Evolutionary conservation across 37 sponge, comb jelly and placozoan species (phyloP).

Genomic region (Corticium candelabrum): DNA sequence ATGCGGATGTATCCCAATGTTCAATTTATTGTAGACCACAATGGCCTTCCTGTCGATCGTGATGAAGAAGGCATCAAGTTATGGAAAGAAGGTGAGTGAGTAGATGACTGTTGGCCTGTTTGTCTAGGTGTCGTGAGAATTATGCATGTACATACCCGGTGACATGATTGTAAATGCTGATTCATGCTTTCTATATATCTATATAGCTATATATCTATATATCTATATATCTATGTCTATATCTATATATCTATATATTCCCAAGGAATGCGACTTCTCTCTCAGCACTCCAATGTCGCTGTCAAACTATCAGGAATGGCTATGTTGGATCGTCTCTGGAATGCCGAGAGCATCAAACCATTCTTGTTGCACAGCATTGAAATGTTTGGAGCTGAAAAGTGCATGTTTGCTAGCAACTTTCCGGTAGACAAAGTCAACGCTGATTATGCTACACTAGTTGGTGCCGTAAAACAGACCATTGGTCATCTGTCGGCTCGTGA

Average conservation of each 20-base stretch:
- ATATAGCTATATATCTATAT: no score
- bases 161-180: no score
- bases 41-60: slow-evolving; percentile 61
- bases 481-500: slow-evolving; percentile 40
- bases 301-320: not conserved
- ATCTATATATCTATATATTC: no score
- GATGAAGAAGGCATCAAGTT: slow-evolving; percentile 45
- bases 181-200: no score
- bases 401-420: slow-evolving; percentile 87
- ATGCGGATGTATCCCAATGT: slow-evolving; percentile 45
- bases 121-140: no score
- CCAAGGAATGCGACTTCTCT: no score
- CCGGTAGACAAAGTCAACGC: slow-evolving; percentile 83
- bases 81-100: slow-evolving; percentile 68
- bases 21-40: slow-evolving; percentile 73
- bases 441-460: slow-evolving; percentile 42
- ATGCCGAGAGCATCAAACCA: not conserved
- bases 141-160: no score
- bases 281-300: not conserved
- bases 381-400: slow-evolving; percentile 1
- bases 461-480: slow-evolving; percentile 12
- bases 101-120: no score
- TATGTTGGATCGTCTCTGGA: not conserved
- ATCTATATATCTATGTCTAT: no score
- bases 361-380: not conserved